A percentile compares a stretch with the other conserved stretches of the same genome.
phyloP scores from a whole-genome alignment of 2,797 vertebrate genomes.

The Microctenopoma stevenorrisi region DNA sequence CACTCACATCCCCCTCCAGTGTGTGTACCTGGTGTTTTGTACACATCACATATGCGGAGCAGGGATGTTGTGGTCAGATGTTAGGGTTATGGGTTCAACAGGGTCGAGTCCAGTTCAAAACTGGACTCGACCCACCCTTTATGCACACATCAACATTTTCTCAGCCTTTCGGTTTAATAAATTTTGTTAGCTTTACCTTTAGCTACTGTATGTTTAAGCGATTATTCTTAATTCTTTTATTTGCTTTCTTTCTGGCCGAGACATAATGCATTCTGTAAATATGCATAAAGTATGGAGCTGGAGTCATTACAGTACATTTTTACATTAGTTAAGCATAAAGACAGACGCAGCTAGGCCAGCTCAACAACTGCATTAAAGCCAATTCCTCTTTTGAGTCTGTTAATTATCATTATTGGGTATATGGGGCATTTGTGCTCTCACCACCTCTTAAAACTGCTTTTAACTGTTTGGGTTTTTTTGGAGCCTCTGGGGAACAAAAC shows the following conservation, averaged over 20 bases:
- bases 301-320: neutral
- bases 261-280: neutral
- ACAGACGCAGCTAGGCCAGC: too few relatives aligned
- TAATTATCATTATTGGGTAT: neutral
- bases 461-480: neutral
- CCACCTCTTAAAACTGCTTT: neutral
- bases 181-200: neutral
- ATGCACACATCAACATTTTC: neutral
- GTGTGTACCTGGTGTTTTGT: conserved; percentile 43
- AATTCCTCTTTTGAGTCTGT: neutral
- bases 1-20: conserved; percentile 63
- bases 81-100: too few relatives aligned
- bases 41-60: conserved; percentile 16
- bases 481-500: neutral
- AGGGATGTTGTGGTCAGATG: conserved; percentile 1
- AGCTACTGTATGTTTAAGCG: neutral
- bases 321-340: neutral
- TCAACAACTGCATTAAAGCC: neutral
- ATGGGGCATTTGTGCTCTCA: neutral
- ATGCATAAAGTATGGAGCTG: neutral
- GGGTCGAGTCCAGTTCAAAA: neutral
- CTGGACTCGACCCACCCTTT: conserved; percentile 27
- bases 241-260: neutral
- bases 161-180: conserved; percentile 9
- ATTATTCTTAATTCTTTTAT: too few relatives aligned